phyloP scores from a whole-genome alignment of 2,888 invertebrate species.

The Pterostichus madidus region DNA sequence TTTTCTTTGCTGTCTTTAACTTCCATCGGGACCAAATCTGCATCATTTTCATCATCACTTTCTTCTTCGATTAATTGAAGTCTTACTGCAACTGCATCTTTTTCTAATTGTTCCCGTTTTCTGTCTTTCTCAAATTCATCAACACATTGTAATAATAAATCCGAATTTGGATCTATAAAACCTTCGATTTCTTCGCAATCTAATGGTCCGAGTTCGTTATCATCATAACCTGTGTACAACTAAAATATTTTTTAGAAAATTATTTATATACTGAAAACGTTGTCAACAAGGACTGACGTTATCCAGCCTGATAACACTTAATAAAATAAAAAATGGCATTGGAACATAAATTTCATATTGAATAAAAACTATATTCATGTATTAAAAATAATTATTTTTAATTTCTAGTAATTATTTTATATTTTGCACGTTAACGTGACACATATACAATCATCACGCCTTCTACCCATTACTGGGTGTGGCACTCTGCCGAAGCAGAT shows the following conservation, averaged over 20 bases:
- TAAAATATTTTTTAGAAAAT: slow-evolving; percentile 71
- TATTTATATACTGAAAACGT: too few species aligned
- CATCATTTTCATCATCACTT: slow-evolving; percentile 77
- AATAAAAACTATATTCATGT: too few species aligned
- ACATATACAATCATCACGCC: too few species aligned
- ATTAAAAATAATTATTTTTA: too few species aligned
- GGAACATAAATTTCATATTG: too few species aligned
- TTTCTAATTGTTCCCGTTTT: slow-evolving; percentile 80
- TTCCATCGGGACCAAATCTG: slow-evolving; percentile 81
- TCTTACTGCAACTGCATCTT: slow-evolving; percentile 73
- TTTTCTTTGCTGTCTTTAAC: slow-evolving; percentile 82
- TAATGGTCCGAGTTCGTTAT: slow-evolving; percentile 92
- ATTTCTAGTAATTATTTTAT: too few species aligned
- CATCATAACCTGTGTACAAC: slow-evolving; percentile 91
- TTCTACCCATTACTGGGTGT: too few species aligned
- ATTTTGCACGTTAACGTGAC: too few species aligned
- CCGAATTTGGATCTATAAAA: slow-evolving; percentile 83
- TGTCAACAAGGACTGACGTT: too few species aligned
- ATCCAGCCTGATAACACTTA: too few species aligned
- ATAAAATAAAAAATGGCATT: too few species aligned
- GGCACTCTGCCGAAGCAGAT: too few species aligned
- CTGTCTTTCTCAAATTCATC: slow-evolving; percentile 86
- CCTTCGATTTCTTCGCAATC: slow-evolving; percentile 95
- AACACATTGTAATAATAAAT: slow-evolving; percentile 85
- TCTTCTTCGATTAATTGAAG: slow-evolving; percentile 66